Conservation (phyloP, 2,888 invertebrate genomes). For the Lumbricus terrestris region DNA sequence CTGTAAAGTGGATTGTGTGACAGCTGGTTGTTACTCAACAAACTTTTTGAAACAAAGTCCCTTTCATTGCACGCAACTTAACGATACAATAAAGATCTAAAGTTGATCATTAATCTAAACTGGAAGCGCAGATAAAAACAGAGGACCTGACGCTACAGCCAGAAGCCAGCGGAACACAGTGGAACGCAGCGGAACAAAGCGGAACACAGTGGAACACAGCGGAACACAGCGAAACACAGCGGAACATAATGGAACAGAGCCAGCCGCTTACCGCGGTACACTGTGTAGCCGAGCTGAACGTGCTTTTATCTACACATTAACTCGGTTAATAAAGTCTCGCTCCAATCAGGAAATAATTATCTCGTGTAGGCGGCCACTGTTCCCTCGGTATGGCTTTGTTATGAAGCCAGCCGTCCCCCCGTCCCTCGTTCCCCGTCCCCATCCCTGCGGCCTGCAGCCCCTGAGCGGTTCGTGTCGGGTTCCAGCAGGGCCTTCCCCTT, state of each 20-base stretch:
- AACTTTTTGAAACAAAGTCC: neutral
- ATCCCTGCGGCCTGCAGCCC: neutral
- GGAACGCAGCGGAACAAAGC: too few relatives aligned
- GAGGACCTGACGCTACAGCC: neutral
- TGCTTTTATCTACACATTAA: neutral
- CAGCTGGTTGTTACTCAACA: neutral
- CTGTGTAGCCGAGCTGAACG: neutral
- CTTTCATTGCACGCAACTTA: neutral
- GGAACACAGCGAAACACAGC: neutral
- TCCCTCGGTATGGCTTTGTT: conserved; percentile 3
- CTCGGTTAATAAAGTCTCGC: conserved; percentile 3
- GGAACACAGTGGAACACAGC: neutral
- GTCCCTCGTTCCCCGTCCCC: too few relatives aligned
- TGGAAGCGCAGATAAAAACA: neutral
- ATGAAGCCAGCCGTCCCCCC: neutral
- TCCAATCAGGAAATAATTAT: conserved; percentile 3
- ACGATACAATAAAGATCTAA: neutral
- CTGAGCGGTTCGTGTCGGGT: neutral
- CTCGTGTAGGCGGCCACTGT: neutral
- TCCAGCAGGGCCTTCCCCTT: neutral
- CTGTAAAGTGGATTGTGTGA: neutral
- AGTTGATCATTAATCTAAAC: neutral
- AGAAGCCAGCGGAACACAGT: neutral
- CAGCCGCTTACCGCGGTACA: neutral
- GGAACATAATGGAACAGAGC: neutral